A percentile compares a stretch with the other conserved stretches of the same genome.
Evolutionary conservation across 2,113 vertebrate species (phyloP).

Genomic region (Notothenia rossii): DNA sequence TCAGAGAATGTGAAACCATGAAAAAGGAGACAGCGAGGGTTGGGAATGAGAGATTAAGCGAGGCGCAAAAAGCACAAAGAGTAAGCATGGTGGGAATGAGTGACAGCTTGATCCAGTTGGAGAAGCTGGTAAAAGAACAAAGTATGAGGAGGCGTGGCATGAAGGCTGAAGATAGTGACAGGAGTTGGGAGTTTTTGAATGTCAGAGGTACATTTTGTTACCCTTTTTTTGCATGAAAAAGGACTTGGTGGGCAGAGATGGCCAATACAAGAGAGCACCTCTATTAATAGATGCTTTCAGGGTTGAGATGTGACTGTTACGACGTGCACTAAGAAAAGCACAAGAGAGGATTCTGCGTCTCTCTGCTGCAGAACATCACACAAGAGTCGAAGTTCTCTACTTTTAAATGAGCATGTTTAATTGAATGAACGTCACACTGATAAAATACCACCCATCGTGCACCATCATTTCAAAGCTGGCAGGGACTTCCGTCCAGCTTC

Average conservation of each 20-base stretch:
- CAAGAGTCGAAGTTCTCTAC: background rate
- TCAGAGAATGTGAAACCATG: slow-evolving; percentile 26
- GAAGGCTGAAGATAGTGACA: slow-evolving; percentile 15
- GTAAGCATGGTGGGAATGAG: background rate
- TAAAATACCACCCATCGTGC: background rate
- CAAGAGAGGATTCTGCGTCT: slow-evolving; percentile 23
- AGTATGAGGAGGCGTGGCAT: background rate
- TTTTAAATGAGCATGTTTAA: slow-evolving; percentile 23
- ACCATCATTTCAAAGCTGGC: slow-evolving; percentile 1
- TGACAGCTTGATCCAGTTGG: slow-evolving; percentile 11
- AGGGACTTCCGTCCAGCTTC: background rate
- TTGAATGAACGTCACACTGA: background rate
- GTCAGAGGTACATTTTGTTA: slow-evolving; percentile 34
- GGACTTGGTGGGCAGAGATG: slow-evolving; percentile 47
- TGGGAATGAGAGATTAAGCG: slow-evolving; percentile 23
- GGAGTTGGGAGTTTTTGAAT: slow-evolving; percentile 15
- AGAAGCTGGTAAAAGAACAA: slow-evolving; percentile 10
- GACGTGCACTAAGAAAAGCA: slow-evolving; percentile 58
- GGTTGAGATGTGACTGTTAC: slow-evolving; percentile 42
- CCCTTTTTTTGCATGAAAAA: slow-evolving; percentile 48
- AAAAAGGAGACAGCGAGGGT: slow-evolving; percentile 4
- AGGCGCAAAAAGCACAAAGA: background rate
- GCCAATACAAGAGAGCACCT: slow-evolving; percentile 55
- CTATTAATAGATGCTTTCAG: slow-evolving; percentile 81
- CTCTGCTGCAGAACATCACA: slow-evolving; percentile 30